phyloP scores from a whole-genome alignment of 23 tunicate genomes.

The Trididemnum nubilum region DNA sequence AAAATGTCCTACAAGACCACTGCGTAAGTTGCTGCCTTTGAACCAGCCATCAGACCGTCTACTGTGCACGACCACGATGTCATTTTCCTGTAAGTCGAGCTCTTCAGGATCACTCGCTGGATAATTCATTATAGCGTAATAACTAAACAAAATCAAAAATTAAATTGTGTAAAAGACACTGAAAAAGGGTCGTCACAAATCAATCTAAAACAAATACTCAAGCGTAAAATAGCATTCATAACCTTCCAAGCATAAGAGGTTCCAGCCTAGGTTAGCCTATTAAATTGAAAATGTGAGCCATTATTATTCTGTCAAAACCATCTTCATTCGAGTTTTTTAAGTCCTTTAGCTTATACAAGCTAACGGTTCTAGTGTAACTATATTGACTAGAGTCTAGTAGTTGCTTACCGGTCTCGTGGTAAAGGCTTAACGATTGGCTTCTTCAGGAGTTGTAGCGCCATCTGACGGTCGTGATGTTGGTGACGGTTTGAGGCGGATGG shows the following conservation, averaged over 20 bases:
- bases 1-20: conserved; percentile 53
- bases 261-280: too few relatives aligned
- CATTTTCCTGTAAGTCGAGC: conserved; percentile 49
- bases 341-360: too few relatives aligned
- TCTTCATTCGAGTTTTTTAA: too few relatives aligned
- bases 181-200: too few relatives aligned
- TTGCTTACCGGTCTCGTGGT: conserved; percentile 31
- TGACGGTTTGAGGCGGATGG: too few relatives aligned
- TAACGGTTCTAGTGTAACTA: too few relatives aligned
- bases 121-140: conserved; percentile 62
- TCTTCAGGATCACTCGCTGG: conserved; percentile 69
- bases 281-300: too few relatives aligned
- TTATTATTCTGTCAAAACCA: too few relatives aligned
- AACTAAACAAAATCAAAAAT: conserved; percentile 16
- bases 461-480: neutral
- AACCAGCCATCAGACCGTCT: conserved; percentile 75
- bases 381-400: too few relatives aligned
- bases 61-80: conserved; percentile 58
- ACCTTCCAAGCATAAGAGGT: too few relatives aligned
- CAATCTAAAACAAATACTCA: too few relatives aligned
- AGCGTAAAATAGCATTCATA: too few relatives aligned
- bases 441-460: neutral
- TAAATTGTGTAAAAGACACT: neutral
- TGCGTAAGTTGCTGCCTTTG: conserved; percentile 48
- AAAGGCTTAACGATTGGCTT: conserved; percentile 18